Evolutionary conservation across 2,113 vertebrate species (phyloP).

Genomic region (Procavia capensis): DNA sequence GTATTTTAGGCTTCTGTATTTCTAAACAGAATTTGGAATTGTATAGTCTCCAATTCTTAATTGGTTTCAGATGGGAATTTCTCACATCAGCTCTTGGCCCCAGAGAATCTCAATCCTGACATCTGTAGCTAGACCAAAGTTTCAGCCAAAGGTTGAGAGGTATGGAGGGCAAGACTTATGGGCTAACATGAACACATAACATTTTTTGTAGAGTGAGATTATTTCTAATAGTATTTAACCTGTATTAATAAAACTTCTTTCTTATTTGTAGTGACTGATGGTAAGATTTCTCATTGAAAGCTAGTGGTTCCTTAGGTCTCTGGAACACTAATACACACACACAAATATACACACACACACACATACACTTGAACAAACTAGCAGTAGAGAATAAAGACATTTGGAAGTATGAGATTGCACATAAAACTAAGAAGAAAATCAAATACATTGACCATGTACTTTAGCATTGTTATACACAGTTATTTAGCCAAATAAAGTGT

Average conservation of each 20-base stretch:
- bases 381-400: not conserved
- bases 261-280: not conserved
- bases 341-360: not conserved
- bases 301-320: not conserved
- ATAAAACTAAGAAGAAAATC: constrained; percentile 17
- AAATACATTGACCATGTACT: not conserved
- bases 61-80: not conserved
- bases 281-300: not conserved
- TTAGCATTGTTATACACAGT: not conserved
- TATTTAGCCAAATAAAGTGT: constrained; percentile 33
- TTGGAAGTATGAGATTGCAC: not conserved
- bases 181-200: not conserved
- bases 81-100: not conserved
- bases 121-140: not conserved
- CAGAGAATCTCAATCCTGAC: not conserved
- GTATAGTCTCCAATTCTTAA: not conserved
- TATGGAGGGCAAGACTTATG: not conserved
- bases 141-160: not conserved
- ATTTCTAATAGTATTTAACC: not conserved
- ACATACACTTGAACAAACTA: not conserved
- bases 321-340: not conserved
- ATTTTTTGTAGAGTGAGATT: not conserved
- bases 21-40: not conserved
- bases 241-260: not conserved
- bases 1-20: not conserved